Conservation (phyloP, 2,113 vertebrate species). For the Aepyceros melampus region DNA sequence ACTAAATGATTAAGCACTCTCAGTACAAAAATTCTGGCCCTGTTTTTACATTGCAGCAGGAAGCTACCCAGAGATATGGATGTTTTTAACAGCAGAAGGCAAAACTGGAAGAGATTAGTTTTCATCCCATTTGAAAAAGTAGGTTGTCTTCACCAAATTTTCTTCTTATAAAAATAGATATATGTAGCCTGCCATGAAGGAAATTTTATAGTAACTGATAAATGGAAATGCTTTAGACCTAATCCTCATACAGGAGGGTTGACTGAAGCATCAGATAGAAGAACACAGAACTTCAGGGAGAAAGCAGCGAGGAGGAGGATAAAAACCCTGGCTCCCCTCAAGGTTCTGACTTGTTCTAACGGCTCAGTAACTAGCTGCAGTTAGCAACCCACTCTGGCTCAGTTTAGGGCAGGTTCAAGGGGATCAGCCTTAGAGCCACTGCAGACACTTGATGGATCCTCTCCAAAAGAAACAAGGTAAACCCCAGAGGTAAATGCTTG, state of each 20-base stretch:
- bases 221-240: not conserved
- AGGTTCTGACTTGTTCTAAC: not conserved
- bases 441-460: not conserved
- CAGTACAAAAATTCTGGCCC: not conserved
- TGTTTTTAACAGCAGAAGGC: not conserved
- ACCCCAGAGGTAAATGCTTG: not conserved
- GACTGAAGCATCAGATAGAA: not conserved
- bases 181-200: not conserved
- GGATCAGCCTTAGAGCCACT: not conserved
- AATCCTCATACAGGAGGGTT: not conserved
- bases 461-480: constrained; percentile 41
- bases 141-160: not conserved
- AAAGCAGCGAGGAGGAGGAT: not conserved
- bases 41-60: not conserved
- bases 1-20: not conserved
- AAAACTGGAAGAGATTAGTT: not conserved
- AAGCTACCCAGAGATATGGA: not conserved
- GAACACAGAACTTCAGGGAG: not conserved
- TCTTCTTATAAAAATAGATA: not conserved
- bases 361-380: not conserved
- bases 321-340: not conserved
- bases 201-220: not conserved
- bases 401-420: not conserved
- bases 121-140: not conserved
- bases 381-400: not conserved